Conservation (phyloP, 2,113 vertebrate genomes). For the Brachyhypopomus gauderio region DNA sequence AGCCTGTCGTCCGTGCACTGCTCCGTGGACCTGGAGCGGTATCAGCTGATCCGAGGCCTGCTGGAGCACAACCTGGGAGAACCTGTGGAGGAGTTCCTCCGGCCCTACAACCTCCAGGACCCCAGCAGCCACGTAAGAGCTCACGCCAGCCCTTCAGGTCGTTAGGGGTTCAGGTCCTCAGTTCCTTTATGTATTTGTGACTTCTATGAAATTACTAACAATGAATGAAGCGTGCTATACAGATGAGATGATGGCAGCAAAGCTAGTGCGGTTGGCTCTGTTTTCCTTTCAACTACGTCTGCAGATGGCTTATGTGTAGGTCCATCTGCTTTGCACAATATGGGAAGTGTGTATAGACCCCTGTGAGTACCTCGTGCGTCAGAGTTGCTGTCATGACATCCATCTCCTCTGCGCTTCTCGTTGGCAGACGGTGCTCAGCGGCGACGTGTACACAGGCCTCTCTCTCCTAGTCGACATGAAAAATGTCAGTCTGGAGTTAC, state of each 20-base stretch:
- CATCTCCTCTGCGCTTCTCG: neutral
- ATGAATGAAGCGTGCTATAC: neutral
- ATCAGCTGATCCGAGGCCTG: slow-evolving; percentile 89
- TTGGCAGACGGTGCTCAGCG: slow-evolving; percentile 90
- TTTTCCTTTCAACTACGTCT: neutral
- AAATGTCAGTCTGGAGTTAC: slow-evolving; percentile 92
- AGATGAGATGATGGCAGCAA: neutral
- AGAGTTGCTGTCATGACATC: neutral
- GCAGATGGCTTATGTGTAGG: neutral
- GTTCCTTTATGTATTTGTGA: too few relatives aligned
- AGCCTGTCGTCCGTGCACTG: slow-evolving; percentile 92
- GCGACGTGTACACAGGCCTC: slow-evolving; percentile 89
- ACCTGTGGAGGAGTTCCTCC: slow-evolving; percentile 91
- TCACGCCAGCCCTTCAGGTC: too few relatives aligned
- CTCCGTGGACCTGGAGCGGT: slow-evolving; percentile 88
- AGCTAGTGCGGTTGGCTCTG: neutral
- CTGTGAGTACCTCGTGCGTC: neutral
- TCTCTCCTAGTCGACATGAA: slow-evolving; percentile 95
- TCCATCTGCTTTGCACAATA: neutral
- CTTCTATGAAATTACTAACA: neutral
- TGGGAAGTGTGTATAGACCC: neutral
- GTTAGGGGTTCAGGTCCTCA: too few relatives aligned
- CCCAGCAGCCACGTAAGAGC: slow-evolving; percentile 89
- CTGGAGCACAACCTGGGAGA: slow-evolving; percentile 95
- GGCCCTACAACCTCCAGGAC: slow-evolving; percentile 94